These are phyloP conservation scores for Pholis gunnellus DNA, from an alignment of 2,113 vertebrate species.

Conservation along the genomic window DNA sequence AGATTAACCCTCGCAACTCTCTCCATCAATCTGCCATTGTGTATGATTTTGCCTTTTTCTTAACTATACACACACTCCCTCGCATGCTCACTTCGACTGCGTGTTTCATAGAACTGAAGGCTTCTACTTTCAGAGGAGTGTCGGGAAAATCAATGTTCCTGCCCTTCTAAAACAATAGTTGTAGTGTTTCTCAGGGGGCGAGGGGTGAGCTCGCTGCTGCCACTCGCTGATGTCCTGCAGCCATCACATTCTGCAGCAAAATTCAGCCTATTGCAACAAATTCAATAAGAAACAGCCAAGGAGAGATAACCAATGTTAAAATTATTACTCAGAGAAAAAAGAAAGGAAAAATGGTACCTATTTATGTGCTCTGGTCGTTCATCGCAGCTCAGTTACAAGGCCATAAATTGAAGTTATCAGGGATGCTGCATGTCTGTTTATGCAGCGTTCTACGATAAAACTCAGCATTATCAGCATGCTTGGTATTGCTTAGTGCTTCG, in stretches of 20 bases:
- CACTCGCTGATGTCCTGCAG: conserved; percentile 46
- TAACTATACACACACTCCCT: conserved; percentile 10
- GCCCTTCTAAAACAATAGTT: conserved; percentile 66
- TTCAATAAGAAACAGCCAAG: conserved; percentile 17
- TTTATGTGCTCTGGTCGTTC: background rate
- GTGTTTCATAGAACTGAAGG: conserved; percentile 54
- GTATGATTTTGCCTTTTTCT: conserved; percentile 31
- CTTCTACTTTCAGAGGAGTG: conserved; percentile 51
- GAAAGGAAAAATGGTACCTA: background rate
- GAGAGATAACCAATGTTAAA: conserved; percentile 12
- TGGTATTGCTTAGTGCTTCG: background rate
- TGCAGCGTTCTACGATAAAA: conserved; percentile 11
- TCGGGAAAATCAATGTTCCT: conserved; percentile 67
- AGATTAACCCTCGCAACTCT: background rate
- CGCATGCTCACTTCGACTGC: conserved; percentile 19
- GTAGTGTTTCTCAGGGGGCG: conserved; percentile 37
- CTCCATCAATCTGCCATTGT: conserved; percentile 8
- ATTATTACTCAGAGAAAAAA: background rate
- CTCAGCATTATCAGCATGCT: conserved; percentile 10
- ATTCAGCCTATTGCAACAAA: conserved; percentile 4
- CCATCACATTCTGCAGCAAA: conserved; percentile 22
- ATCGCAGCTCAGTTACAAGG: conserved; percentile 15
- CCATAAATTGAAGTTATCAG: conserved; percentile 6
- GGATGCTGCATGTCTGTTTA: conserved; percentile 1
- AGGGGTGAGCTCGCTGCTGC: conserved; percentile 20